Conservation (phyloP, 2,888 invertebrate species). For the Lymantria monacha region DNA sequence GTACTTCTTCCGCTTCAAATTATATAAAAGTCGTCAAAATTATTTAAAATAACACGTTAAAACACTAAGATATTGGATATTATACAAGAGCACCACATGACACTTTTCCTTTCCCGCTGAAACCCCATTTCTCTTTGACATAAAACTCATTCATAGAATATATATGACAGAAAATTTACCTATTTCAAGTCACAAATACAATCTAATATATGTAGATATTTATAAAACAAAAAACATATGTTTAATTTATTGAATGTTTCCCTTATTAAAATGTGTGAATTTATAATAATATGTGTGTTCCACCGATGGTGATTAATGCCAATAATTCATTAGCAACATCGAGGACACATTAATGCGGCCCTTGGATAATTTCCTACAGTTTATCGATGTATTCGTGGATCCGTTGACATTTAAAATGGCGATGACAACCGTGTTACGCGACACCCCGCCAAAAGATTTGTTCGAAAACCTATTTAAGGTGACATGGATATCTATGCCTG, state of each 20-base stretch:
- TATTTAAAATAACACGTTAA: too few relatives aligned
- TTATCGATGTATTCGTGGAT: constrained; percentile 48
- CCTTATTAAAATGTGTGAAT: constrained; percentile 33
- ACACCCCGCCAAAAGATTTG: constrained; percentile 59
- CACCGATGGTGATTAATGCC: constrained; percentile 45
- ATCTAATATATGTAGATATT: not conserved
- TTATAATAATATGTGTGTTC: constrained; percentile 33
- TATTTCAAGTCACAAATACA: too few relatives aligned
- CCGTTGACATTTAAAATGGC: constrained; percentile 54
- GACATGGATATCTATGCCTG: constrained; percentile 58
- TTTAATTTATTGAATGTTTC: constrained; percentile 31
- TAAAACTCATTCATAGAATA: too few relatives aligned
- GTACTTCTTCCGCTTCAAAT: too few relatives aligned
- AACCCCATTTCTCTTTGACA: too few relatives aligned
- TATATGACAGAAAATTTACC: too few relatives aligned
- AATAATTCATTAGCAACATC: constrained; percentile 39
- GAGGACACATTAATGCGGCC: constrained; percentile 47
- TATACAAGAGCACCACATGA: too few relatives aligned
- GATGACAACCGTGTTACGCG: constrained; percentile 47
- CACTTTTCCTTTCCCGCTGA: too few relatives aligned
- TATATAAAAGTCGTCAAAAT: too few relatives aligned
- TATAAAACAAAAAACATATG: constrained; percentile 16
- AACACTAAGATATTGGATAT: too few relatives aligned
- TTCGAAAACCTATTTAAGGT: constrained; percentile 58
- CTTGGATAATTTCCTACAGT: constrained; percentile 47